Base-by-base conservation (phyloP, 2,113 vertebrate species). In the Otus sunia region DNA sequence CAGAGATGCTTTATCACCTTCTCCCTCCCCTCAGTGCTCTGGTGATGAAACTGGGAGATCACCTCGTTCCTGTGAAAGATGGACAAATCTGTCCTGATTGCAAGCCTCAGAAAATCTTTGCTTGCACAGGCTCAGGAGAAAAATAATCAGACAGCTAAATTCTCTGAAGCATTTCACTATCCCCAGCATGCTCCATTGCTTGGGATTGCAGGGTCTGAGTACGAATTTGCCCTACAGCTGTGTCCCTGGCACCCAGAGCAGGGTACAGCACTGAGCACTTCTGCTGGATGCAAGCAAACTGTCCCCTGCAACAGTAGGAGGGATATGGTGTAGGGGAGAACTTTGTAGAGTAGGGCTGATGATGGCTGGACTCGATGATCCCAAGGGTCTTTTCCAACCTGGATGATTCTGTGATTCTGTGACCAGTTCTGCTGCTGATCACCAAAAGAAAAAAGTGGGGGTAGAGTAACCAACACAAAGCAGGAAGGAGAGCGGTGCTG, bases 391-490 rank as follows among this genome's bases (percentile, higher is more conserved):
- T 45, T 45, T 45, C 43, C 43, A 45, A 45, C 43, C 43, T 45
- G 43, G 43, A 17, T 45, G 43, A 45, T 18, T 45, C 43, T 45
- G 43, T 45, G 43, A 43, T 18, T 45, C 17, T 45, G 43, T 45
- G 43, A 45, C 4, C 78, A 20, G 34, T 6, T 30, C 63, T 73
- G 72, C 88, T 56, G 39, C 76, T 84, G 91, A 20, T 11, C 23
- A 66, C 50, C 18, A 2, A 4, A 47, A 11, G 15, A 13, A 16
- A 12, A 23, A 56, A 26, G 4, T 0, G 3, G 2, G 11, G 30
- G 6, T 3, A 26, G n/a, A 14, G 11, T 14, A n/a, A 53, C 5
- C 25, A 41, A 47, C 73, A 69, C 9, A 39, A 37, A 77, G 47
- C 27, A 41, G 62, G 52, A 77, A 53, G 58, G n/a, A 39, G 8